Evolutionary conservation across 1,140 invertebrate species (phyloP).

Genomic region (Zaprionus vittiger): DNA sequence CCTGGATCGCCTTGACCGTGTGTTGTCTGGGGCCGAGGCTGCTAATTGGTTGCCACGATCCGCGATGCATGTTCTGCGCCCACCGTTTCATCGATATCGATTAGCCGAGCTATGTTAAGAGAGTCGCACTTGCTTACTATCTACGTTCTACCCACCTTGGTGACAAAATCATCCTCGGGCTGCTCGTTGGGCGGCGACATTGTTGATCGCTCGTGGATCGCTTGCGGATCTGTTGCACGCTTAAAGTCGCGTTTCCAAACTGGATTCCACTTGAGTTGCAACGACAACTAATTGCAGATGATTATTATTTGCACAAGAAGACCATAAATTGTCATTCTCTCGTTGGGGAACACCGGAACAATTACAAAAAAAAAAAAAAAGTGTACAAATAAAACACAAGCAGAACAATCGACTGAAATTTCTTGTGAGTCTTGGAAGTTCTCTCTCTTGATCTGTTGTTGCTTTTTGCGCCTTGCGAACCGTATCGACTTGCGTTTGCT

Average conservation of each 20-base stretch:
- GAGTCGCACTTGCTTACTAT: background rate
- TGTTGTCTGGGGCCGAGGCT: conserved; percentile 20
- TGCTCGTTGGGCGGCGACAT: conserved; percentile 69
- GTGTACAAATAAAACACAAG: background rate
- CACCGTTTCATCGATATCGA: conserved; percentile 12
- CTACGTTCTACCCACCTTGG: conserved; percentile 60
- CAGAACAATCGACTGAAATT: background rate
- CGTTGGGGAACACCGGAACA: conserved; percentile 1
- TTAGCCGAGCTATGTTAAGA: conserved; percentile 34
- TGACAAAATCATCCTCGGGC: conserved; percentile 65
- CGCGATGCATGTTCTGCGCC: background rate
- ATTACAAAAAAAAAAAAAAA: conserved; percentile 38
- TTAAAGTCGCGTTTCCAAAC: background rate
- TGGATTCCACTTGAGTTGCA: background rate
- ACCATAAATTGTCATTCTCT: conserved; percentile 75
- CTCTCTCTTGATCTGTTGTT: background rate
- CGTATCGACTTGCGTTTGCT: conserved; percentile 56
- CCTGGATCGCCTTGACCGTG: conserved; percentile 37
- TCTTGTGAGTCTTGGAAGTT: background rate
- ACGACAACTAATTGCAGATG: conserved; percentile 60
- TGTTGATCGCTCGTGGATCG: background rate
- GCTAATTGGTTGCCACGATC: conserved; percentile 32
- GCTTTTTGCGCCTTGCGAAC: conserved; percentile 40
- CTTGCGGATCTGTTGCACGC: background rate
- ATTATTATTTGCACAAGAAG: conserved; percentile 72